Conservation (phyloP, 64 coral and sea anemone genomes). For the Platygyra sinensis region DNA sequence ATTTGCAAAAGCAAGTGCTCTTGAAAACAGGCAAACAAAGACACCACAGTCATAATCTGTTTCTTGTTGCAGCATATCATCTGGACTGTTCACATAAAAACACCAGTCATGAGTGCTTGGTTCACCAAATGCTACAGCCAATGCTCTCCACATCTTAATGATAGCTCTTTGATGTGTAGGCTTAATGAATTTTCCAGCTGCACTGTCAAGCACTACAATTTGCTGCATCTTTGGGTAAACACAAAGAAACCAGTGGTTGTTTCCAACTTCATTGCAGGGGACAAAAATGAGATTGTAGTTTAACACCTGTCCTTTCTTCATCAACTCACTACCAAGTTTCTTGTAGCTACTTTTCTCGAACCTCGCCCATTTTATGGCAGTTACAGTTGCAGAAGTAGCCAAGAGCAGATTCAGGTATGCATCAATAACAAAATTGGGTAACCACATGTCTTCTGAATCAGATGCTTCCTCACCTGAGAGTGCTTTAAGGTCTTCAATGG, state of each 20-base stretch:
- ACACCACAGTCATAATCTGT: too few relatives aligned
- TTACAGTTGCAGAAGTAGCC: slow-evolving; percentile 21
- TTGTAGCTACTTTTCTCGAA: slow-evolving; percentile 43
- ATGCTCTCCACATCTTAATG: neutral
- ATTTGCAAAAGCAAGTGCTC: slow-evolving; percentile 19
- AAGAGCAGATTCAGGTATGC: slow-evolving; percentile 36
- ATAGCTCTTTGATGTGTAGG: too few relatives aligned
- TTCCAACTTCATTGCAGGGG: slow-evolving; percentile 10
- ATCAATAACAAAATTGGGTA: slow-evolving; percentile 51
- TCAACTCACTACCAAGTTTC: slow-evolving; percentile 30
- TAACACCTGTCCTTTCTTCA: slow-evolving; percentile 21
- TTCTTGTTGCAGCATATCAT: slow-evolving; percentile 9
- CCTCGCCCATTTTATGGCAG: slow-evolving; percentile 19
- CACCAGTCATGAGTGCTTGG: neutral
- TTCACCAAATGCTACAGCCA: neutral
- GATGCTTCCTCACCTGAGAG: slow-evolving; percentile 13
- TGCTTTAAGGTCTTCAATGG: slow-evolving; percentile 42
- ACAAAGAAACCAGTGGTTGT: slow-evolving; percentile 44
- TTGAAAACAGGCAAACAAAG: too few relatives aligned
- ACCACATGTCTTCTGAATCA: slow-evolving; percentile 40
- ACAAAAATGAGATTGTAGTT: slow-evolving; percentile 39
- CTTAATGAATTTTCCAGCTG: too few relatives aligned
- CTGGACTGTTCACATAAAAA: neutral
- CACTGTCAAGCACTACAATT: slow-evolving; percentile 45
- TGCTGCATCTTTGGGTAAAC: slow-evolving; percentile 35